A percentile compares a stretch with the other conserved stretches of the same genome.
Conservation (phyloP, 23 tunicate species). For the Halocynthia aurantium region DNA sequence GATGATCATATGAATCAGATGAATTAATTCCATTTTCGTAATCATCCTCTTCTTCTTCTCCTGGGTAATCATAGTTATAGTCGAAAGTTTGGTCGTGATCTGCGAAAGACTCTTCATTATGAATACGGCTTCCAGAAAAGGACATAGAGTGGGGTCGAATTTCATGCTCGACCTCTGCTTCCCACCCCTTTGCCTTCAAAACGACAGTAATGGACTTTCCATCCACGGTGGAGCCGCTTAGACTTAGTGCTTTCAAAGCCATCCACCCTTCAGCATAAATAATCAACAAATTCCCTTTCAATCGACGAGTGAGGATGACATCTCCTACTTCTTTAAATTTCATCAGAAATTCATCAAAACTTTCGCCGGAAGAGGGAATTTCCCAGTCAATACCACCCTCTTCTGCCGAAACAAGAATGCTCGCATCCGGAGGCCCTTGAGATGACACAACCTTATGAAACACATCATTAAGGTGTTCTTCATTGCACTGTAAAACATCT, state of each 20-base stretch:
- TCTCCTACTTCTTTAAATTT: conserved; percentile 13
- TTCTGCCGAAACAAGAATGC: conserved; percentile 43
- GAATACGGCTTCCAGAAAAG: too few relatives aligned
- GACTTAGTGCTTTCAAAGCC: conserved; percentile 14
- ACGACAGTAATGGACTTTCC: conserved; percentile 24
- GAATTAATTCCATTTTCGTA: not conserved
- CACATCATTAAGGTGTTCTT: conserved; percentile 16
- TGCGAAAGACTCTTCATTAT: conserved; percentile 2
- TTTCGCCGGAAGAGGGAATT: not conserved
- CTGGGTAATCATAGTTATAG: conserved; percentile 1
- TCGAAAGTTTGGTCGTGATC: not conserved
- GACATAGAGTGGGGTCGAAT: conserved; percentile 3
- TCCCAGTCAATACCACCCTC: conserved; percentile 19
- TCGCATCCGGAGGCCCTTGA: conserved; percentile 38
- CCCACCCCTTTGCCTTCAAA: conserved; percentile 4
- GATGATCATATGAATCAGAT: too few relatives aligned
- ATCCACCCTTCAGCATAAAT: conserved; percentile 34
- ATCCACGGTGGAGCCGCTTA: conserved; percentile 33
- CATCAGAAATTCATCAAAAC: not conserved
- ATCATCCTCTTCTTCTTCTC: not conserved
- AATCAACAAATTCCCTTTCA: conserved; percentile 27
- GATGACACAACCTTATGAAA: conserved; percentile 18
- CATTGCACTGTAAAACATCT: conserved; percentile 21
- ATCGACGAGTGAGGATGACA: conserved; percentile 21
- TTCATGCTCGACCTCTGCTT: conserved; percentile 16